Base-by-base conservation (phyloP, 2,113 vertebrate species). In the Cynopterus brachyotis region DNA sequence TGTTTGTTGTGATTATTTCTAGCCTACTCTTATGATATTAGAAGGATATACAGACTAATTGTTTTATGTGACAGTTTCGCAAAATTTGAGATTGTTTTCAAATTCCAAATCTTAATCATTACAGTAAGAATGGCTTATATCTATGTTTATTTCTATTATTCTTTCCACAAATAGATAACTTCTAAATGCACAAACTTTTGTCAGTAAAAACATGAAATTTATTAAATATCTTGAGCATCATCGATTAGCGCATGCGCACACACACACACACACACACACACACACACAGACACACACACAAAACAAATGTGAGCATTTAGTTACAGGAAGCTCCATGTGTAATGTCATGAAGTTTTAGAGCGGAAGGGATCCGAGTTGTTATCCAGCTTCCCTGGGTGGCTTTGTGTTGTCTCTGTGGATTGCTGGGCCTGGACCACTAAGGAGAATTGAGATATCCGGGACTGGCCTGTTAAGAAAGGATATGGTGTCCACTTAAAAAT, bases 261-360 rank as follows among this genome's bases (percentile, higher is more conserved):
- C 13, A 50, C 47, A 35, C 16, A 72, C 50, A 35, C 15, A 70
- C 45, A 45, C 45, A 12, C 45, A 50, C 47, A 50, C 13, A 50
- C 47, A 35, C 16, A 72, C 50, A 50, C 50, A 50, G 4, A 50
- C 15, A 50, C 50, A 50, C 15, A 35, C 9, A 72, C 47, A 35
- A 26, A 7, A 72, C 47, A 35, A 26, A 3, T 0, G 0, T 13
- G 47, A n/a, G 6, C 4, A 2, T 16, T 6, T 9, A 35, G 26
- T 9, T 12, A 42, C 37, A n/a, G 45, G n/a, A 62, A 40, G 40
- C 32, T 69, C 6, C 16, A 4, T 2, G 3, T 15, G 9, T 28
- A 24, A 32, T 40, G 47, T 30, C 72, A 30, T 0, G 3, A 9
- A 10, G 3, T 11, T 28, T 57, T 19, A 20, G 26, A 32, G 5